Evolutionary conservation across 1,140 invertebrate species (phyloP).

Genomic region (Drosophila arizonae): DNA sequence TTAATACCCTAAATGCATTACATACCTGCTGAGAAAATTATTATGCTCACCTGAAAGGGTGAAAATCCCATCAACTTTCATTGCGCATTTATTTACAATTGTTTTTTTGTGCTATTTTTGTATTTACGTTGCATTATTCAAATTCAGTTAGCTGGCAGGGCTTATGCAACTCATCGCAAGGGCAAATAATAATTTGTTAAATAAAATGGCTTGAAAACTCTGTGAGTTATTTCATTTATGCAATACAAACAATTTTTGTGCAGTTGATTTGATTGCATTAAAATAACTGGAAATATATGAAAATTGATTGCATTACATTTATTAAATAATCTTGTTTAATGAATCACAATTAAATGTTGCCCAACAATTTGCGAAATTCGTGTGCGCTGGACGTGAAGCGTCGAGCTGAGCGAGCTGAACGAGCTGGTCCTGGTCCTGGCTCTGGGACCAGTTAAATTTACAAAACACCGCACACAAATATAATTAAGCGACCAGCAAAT

Average conservation of each 20-base stretch:
- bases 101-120: too few relatives aligned
- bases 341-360: constrained; percentile 62
- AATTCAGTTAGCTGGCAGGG: not conserved
- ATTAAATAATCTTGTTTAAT: constrained; percentile 41
- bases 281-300: constrained; percentile 20
- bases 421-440: too few relatives aligned
- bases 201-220: constrained; percentile 16
- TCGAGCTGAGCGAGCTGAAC: too few relatives aligned
- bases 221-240: constrained; percentile 36
- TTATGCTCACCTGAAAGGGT: too few relatives aligned
- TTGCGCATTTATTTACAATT: too few relatives aligned
- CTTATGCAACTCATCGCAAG: not conserved
- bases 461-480: constrained; percentile 54
- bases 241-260: constrained; percentile 28
- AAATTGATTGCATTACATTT: constrained; percentile 43
- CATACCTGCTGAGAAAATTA: too few relatives aligned
- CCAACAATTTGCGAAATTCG: constrained; percentile 13
- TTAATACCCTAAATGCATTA: too few relatives aligned
- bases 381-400: not conserved
- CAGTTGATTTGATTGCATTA: constrained; percentile 18
- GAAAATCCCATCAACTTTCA: too few relatives aligned
- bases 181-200: constrained; percentile 9
- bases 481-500: constrained; percentile 62
- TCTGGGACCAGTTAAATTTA: constrained; percentile 8
- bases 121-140: not conserved